These are phyloP conservation scores for Motacilla tschutschensis DNA, from an alignment of 2,113 vertebrate genomes.

Conservation along the genomic window DNA sequence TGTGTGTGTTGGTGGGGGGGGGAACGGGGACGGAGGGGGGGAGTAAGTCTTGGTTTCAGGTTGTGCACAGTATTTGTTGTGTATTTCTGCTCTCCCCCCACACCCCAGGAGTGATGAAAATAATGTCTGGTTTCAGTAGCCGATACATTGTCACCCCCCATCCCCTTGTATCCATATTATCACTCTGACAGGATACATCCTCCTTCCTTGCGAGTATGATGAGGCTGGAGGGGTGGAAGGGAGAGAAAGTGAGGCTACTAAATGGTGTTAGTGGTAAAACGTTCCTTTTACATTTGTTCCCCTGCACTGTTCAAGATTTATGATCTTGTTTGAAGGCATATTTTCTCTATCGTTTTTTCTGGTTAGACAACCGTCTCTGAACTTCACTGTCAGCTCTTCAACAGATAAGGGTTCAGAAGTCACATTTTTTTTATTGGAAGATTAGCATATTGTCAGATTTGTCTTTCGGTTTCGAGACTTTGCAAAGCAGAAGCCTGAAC, in stretches of 20 bases:
- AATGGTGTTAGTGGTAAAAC: slow-evolving; percentile 54
- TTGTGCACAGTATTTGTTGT: slow-evolving; percentile 58
- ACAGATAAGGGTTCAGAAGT: slow-evolving; percentile 74
- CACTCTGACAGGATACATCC: slow-evolving; percentile 46
- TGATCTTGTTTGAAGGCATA: slow-evolving; percentile 74
- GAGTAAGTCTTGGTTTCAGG: slow-evolving; percentile 55
- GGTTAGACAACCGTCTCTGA: slow-evolving; percentile 74
- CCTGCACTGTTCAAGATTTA: slow-evolving; percentile 67
- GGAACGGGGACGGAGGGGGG: background rate
- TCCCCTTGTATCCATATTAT: slow-evolving; percentile 30
- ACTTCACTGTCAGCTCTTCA: slow-evolving; percentile 77
- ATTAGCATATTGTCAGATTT: slow-evolving; percentile 79
- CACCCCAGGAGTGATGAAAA: slow-evolving; percentile 40
- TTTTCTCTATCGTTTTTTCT: slow-evolving; percentile 77
- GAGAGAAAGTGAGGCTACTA: slow-evolving; percentile 52
- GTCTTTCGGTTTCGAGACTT: slow-evolving; percentile 70
- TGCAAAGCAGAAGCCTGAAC: slow-evolving; percentile 66
- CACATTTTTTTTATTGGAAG: slow-evolving; percentile 62
- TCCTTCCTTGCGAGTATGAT: slow-evolving; percentile 49
- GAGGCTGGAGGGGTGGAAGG: slow-evolving; percentile 18
- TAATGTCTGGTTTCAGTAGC: slow-evolving; percentile 39
- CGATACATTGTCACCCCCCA: background rate
- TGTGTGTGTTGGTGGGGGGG: background rate
- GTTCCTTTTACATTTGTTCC: slow-evolving; percentile 60
- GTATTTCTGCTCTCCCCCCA: background rate